Evolutionary conservation across 2,113 vertebrate genomes (phyloP), one percentile per base, ranked within the genome.

Genomic region (Apeltes quadracus): DNA sequence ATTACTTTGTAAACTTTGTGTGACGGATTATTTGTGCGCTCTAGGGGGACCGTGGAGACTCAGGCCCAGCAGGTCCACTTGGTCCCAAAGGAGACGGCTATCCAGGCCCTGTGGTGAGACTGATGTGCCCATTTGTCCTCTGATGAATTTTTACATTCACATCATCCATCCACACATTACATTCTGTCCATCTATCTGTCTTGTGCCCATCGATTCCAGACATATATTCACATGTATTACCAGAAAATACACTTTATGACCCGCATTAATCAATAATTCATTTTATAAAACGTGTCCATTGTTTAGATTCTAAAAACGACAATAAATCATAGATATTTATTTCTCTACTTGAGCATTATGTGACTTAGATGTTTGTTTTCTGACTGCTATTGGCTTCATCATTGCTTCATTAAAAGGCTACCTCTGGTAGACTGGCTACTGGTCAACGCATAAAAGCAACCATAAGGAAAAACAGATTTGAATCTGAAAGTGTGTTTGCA

Each of bases 31-130:
- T 75, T n/a, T 69, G 34, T 55, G 13, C 44, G 9, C 14, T 64
- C 25, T 32, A 97, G 96, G 96, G 96, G 34, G 94, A 97, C 25
- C 94, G 90, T 72, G 96, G 96, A 51, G 87, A 91, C 51, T 65
- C 84, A 50, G 96, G 96, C 73, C 92, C 88, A 6, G 65, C 86
- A 0, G 96, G 96, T 63, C 94, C 93, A 61, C 91, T 91, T 25
- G 96, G 96, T 50, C 92, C 92, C 58, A 97, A 96, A 94, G 96
- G 96, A 87, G 95, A 96, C 1, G 96, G 95, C 6, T 96, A 93
- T 78, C 94, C 95, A 0, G 96, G 96, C 63, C 93, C 93, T 67
- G 78, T 79, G 34, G 96, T 97, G 89, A 96, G 14, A 13, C n/a
- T 25, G 41, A 75, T n/a, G 13, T n/a, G 20, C 9, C n/a, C 51